Conservation (phyloP, 2,797 vertebrate genomes). For the Geotrypetes seraphini region DNA sequence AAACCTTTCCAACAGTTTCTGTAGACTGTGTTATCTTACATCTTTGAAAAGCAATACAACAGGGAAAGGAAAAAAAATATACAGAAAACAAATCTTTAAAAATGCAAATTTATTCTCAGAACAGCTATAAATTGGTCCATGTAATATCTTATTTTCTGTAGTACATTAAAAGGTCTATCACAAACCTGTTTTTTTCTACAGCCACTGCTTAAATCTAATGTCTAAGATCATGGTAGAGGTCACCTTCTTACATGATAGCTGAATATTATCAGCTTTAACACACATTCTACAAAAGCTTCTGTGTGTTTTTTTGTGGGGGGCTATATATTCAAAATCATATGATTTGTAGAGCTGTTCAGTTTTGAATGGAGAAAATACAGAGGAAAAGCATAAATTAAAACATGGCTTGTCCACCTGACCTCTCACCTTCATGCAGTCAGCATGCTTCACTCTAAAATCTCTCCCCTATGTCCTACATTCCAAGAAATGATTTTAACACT, state of each 20-base stretch:
- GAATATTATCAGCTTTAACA: background rate
- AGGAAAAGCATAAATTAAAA: constrained; percentile 18
- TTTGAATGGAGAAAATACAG: constrained; percentile 21
- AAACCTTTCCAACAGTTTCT: too few species aligned
- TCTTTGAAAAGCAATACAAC: too few species aligned
- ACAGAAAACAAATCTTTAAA: too few species aligned
- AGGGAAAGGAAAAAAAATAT: too few species aligned
- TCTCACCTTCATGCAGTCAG: constrained; percentile 24
- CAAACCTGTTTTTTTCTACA: constrained; percentile 1
- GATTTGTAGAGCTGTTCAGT: constrained; percentile 3
- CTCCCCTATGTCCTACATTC: too few species aligned
- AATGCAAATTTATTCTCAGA: too few species aligned
- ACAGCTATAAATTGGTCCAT: too few species aligned
- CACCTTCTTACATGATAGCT: constrained; percentile 4
- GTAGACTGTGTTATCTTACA: too few species aligned
- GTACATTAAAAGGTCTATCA: constrained; percentile 2
- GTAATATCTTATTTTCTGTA: too few species aligned
- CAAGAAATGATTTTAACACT: constrained; percentile 10
- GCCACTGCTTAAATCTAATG: background rate
- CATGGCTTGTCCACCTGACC: constrained; percentile 19
- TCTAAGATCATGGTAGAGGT: background rate
- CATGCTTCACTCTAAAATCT: constrained; percentile 13
- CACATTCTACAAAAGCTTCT: constrained; percentile 5
- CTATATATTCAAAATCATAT: constrained; percentile 11
- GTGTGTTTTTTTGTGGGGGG: constrained; percentile 2